Evolutionary conservation across 1,140 invertebrate species (phyloP), one percentile per base, ranked within the genome.

Genomic region (Oncopeltus fasciatus): DNA sequence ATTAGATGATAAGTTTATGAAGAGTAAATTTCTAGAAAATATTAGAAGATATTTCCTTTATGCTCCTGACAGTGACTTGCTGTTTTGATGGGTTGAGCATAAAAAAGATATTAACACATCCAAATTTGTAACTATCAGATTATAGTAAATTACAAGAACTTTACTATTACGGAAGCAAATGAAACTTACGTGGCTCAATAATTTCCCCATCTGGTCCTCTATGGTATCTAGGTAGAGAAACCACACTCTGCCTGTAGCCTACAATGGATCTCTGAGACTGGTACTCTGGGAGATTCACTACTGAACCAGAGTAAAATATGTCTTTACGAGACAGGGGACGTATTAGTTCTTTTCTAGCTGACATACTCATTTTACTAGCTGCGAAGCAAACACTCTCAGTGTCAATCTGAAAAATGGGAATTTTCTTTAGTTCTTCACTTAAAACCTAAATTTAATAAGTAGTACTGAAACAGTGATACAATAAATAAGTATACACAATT

Each of bases 221-320:
- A 74, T 80, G 69, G 74, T 84, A 73, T 77, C 80, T 63, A 0
- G 87, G 82, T 18, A 91, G 70, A 24, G 87, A 89, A 14, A 89
- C 77, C n/a, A 90, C 83, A 49, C 86, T 89, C 68, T 89, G 84
- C 38, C 90, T 79, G 71, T 92, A 92, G 64, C 86, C 87, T 31
- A 86, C 82, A n/a, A 97, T 76, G 9, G 92, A 92, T 67, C 91
- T 92, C 72, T 95, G 92, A 60, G 87, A 90, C 70, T 93, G 89
- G 74, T 87, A 96, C 74, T 95, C 88, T 0, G 89, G 90, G 57
- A 97, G 77, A 75, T 95, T 89, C 28, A 87, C 78, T 8, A 97
- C 86, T 27, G 90, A 94, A 26, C 95, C 95, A 14, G 93, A 92
- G 76, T 98, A 99, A 77, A 99, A 98, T 67, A 98, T 96, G 74